phyloP scores from a whole-genome alignment of 2,797 vertebrate species.

The Pygocentrus nattereri region DNA sequence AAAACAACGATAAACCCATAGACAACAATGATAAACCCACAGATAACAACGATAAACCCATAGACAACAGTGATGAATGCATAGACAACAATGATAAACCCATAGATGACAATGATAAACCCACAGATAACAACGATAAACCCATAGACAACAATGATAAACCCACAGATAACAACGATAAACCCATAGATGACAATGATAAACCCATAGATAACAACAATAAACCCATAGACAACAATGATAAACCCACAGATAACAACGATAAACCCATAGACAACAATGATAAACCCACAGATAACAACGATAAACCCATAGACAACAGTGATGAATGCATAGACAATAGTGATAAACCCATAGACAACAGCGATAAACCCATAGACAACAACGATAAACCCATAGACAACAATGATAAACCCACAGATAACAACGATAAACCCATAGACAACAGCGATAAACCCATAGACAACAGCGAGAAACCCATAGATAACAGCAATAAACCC shows the following conservation, averaged over 20 bases:
- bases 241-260: not conserved
- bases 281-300: not conserved
- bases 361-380: not conserved
- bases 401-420: too few relatives aligned
- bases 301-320: not conserved
- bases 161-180: too few relatives aligned
- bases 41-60: too few relatives aligned
- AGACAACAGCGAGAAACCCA: not conserved
- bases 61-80: too few relatives aligned
- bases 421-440: not conserved
- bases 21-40: too few relatives aligned
- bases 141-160: too few relatives aligned
- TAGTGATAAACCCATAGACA: not conserved
- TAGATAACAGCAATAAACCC: not conserved
- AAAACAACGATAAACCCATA: too few relatives aligned
- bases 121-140: too few relatives aligned
- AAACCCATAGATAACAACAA: too few relatives aligned
- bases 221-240: not conserved
- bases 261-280: not conserved
- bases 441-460: not conserved
- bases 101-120: too few relatives aligned
- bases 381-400: not conserved
- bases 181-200: too few relatives aligned
- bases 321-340: not conserved
- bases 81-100: too few relatives aligned